phyloP scores from a whole-genome alignment of 2,888 invertebrate genomes.

The Rhynchonema sp. region DNA sequence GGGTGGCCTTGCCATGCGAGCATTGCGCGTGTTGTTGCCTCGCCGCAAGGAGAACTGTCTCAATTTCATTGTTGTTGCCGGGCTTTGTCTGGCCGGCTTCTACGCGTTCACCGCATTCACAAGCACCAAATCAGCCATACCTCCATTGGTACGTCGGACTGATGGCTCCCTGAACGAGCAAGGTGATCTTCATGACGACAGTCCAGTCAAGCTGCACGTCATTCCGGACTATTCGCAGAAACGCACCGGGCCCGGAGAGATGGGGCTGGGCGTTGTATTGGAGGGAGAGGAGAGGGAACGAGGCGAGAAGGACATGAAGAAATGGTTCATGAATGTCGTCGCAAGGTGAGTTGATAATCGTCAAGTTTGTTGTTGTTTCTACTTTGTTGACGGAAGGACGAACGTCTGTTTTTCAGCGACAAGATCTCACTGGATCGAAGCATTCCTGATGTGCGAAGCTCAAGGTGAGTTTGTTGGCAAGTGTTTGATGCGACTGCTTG shows the following conservation, averaged over 20 bases:
- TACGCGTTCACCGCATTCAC: neutral
- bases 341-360: conserved; percentile 13
- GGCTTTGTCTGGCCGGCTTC: neutral
- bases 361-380: neutral
- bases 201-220: neutral
- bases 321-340: conserved; percentile 23
- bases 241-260: conserved; percentile 14
- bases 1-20: too few relatives aligned
- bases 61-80: neutral
- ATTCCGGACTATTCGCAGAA: conserved; percentile 9
- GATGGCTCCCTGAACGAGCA: neutral
- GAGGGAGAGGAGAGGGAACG: conserved; percentile 11
- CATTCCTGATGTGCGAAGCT: conserved; percentile 30
- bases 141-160: too few relatives aligned
- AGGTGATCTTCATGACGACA: neutral
- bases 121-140: neutral
- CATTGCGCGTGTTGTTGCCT: neutral
- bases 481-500: too few relatives aligned
- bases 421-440: conserved; percentile 34
- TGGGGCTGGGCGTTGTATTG: conserved; percentile 13
- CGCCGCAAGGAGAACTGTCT: neutral
- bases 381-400: neutral
- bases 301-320: conserved; percentile 15
- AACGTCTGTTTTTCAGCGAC: conserved; percentile 31
- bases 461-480: conserved; percentile 20